phyloP scores from a whole-genome alignment of 2,113 vertebrate genomes.

The Phodopus roborovskii region DNA sequence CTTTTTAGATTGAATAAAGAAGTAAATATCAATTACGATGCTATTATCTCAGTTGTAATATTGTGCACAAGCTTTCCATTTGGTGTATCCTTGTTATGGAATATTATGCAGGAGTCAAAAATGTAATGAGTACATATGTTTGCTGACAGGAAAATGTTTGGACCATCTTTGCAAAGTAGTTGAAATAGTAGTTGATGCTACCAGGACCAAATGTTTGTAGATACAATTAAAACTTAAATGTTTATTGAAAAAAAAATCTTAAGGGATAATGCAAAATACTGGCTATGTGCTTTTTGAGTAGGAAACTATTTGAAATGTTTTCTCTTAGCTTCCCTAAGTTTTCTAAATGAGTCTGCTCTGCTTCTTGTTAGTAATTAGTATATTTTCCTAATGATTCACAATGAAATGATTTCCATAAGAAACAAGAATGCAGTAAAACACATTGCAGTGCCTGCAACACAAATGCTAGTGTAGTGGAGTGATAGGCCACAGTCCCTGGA shows the following conservation, averaged over 20 bases:
- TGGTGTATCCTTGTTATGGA: neutral
- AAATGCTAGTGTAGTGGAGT: neutral
- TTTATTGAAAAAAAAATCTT: neutral
- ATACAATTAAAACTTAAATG: conserved; percentile 6
- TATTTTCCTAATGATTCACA: conserved; percentile 9
- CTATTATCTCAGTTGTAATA: neutral
- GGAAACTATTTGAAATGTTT: conserved; percentile 23
- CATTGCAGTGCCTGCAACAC: neutral
- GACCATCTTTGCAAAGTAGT: neutral
- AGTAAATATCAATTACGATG: neutral
- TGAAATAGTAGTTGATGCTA: neutral
- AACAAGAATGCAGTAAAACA: neutral
- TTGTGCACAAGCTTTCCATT: neutral
- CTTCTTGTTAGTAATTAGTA: neutral
- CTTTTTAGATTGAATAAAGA: neutral
- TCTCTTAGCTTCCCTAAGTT: conserved; percentile 1
- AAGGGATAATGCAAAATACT: neutral
- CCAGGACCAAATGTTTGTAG: neutral
- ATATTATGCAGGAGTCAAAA: conserved; percentile 36
- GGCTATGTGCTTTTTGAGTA: neutral
- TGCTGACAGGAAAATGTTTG: neutral
- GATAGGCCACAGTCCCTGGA: conserved; percentile 28
- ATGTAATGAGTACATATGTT: neutral
- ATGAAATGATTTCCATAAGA: neutral
- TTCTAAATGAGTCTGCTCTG: neutral